Percentiles rank a stretch among this genome's conserved stretches.
These are phyloP conservation scores for chimpanzee (Pan troglodytes) DNA, from an alignment of 2,113 vertebrate genomes.

Conservation along the genomic window NHGRI_mPanTro3-v2.1_pri NC_072407.2:26114001-26114500, in stretches of 20 bases:
- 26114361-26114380: not conserved
- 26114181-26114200: not conserved
- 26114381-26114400: not conserved
- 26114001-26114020: not conserved
- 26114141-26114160: no score
- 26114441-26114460: not conserved
- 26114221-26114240: constrained; percentile 4
- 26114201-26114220: not conserved
- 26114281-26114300: not conserved
- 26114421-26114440: not conserved
- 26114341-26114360: not conserved
- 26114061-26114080: no score
- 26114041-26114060: no score
- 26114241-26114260: not conserved
- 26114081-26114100: not conserved
- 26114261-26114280: not conserved
- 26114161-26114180: no score
- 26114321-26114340: not conserved
- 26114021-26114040: not conserved
- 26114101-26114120: not conserved
- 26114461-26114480: not conserved
- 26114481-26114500: not conserved
- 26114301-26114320: not conserved
- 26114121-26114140: not conserved
- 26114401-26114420: not conserved